Conservation (phyloP, 1,140 invertebrate species). For the Lasioglossum baleicum region DNA sequence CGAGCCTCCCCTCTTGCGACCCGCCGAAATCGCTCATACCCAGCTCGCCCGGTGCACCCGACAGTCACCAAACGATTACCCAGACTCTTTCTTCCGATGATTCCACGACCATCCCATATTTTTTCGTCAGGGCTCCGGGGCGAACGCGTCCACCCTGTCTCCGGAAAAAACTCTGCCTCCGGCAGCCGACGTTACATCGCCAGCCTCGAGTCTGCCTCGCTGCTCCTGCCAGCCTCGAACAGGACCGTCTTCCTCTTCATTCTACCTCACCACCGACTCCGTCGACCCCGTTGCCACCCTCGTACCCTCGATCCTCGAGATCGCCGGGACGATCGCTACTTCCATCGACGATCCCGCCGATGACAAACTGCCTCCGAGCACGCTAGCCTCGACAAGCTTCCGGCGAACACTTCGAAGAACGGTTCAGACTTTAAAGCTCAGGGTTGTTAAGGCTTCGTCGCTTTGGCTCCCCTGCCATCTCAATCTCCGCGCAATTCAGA, state of each 20-base stretch:
- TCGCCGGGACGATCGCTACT: background rate
- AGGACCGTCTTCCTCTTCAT: constrained; percentile 61
- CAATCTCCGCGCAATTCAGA: no score
- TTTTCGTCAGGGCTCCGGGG: constrained; percentile 33
- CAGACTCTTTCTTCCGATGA: constrained; percentile 77
- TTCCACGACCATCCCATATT: constrained; percentile 80
- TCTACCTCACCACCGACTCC: background rate
- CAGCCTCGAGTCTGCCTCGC: constrained; percentile 52
- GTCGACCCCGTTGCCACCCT: no score
- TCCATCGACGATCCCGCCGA: no score
- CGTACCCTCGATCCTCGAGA: background rate
- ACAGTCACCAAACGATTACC: constrained; percentile 66
- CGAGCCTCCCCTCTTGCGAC: background rate
- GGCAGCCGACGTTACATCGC: constrained; percentile 59
- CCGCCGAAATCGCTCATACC: constrained; percentile 9
- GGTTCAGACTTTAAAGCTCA: no score
- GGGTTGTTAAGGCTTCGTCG: no score
- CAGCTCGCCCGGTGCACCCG: constrained; percentile 34
- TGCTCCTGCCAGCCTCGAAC: constrained; percentile 46
- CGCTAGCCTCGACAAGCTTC: background rate
- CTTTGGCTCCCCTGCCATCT: no score
- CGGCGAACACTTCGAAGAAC: no score
- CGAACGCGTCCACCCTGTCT: constrained; percentile 28
- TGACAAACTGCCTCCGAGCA: no score
- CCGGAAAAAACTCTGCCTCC: background rate